Conservation (phyloP, 1,140 invertebrate genomes). For the Eurytemora carolleeae region DNA sequence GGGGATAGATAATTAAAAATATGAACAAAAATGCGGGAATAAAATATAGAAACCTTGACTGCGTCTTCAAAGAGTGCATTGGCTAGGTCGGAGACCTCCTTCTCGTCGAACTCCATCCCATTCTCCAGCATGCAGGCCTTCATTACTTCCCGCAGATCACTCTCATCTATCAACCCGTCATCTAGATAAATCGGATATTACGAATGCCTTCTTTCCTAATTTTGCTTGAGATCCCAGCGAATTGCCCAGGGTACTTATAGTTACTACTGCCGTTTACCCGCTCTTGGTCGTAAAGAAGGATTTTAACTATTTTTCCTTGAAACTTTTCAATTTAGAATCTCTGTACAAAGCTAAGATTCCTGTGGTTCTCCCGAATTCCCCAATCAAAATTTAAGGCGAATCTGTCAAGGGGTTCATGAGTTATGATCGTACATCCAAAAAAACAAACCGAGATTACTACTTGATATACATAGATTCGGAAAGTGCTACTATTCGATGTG, state of each 20-base stretch:
- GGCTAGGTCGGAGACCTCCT: constrained; percentile 69
- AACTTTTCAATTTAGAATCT: not conserved
- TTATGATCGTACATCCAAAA: too few species aligned
- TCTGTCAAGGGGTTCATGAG: too few species aligned
- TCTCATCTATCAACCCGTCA: constrained; percentile 67
- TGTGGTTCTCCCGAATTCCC: too few species aligned
- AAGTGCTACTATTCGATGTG: not conserved
- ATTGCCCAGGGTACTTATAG: too few species aligned
- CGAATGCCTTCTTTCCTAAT: constrained; percentile 1
- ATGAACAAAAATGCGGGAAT: too few species aligned
- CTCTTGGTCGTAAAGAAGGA: too few species aligned
- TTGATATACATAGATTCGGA: too few species aligned
- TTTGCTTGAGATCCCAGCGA: not conserved
- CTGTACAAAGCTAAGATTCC: not conserved
- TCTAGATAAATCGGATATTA: constrained; percentile 33
- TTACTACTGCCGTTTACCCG: too few species aligned
- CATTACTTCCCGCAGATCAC: constrained; percentile 73
- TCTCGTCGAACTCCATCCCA: constrained; percentile 70
- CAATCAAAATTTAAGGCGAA: too few species aligned
- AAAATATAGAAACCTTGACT: too few species aligned
- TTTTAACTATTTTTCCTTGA: not conserved
- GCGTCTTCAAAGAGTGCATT: constrained; percentile 76
- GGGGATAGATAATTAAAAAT: too few species aligned
- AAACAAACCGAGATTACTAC: too few species aligned
- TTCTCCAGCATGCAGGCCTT: constrained; percentile 84